Percentiles rank a stretch among this genome's conserved stretches.
phyloP scores from a whole-genome alignment of 92 coral and sea anemone genomes.

The Isaurus tuberculatus region DNA sequence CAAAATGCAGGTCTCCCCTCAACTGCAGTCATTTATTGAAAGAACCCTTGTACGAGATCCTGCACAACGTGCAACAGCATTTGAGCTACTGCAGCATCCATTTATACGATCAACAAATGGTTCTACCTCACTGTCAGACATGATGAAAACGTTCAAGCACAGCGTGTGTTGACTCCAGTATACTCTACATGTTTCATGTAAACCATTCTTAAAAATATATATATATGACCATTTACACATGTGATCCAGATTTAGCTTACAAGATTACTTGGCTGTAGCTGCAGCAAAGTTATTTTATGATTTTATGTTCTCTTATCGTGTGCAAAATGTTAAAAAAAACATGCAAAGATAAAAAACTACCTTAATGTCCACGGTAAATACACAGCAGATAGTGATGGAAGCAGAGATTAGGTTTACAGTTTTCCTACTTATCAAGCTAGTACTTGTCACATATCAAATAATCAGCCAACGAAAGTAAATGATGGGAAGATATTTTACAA shows the following conservation, averaged over 20 bases:
- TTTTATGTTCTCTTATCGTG: neutral
- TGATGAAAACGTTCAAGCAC: constrained; percentile 94
- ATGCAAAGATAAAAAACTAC: neutral
- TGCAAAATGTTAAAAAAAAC: neutral
- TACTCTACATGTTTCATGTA: neutral
- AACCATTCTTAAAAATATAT: neutral
- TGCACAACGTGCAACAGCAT: constrained; percentile 86
- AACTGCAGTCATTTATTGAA: constrained; percentile 84
- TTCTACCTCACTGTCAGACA: constrained; percentile 80
- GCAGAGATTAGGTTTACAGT: too few species aligned
- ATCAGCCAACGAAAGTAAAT: too few species aligned
- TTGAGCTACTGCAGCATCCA: constrained; percentile 93
- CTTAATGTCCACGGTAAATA: neutral
- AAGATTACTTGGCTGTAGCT: neutral
- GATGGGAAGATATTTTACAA: too few species aligned
- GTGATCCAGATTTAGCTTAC: neutral
- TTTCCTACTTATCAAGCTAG: too few species aligned
- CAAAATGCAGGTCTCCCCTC: constrained; percentile 80
- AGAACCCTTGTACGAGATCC: constrained; percentile 91
- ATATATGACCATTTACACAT: neutral
- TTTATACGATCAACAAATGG: constrained; percentile 77
- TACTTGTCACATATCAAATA: too few species aligned
- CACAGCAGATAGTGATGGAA: too few species aligned
- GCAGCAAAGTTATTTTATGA: neutral
- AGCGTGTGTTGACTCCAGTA: constrained; percentile 76